Base-by-base conservation (phyloP, 2,888 invertebrate genomes). In the Noctua comes region DNA sequence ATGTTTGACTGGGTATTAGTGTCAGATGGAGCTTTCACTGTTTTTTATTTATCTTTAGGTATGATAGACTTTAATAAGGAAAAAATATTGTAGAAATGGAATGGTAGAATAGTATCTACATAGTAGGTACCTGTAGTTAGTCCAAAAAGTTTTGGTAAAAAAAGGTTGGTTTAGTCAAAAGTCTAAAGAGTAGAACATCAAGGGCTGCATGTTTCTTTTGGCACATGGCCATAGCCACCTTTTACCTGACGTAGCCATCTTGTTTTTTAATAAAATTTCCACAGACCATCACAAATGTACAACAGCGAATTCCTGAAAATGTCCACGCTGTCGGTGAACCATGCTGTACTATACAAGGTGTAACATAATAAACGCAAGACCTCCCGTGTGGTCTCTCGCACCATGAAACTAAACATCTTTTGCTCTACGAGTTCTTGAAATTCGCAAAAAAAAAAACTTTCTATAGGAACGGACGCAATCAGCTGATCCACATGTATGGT, bases 1-100 rank as follows among this genome's bases (percentile, higher is more conserved):
- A 66, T 68, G 54, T 74, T 48, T 31, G 82, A 81, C 66, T 40
- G 24, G 27, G 77, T 51, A 71, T 83, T 83, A 83, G 66, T 83
- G 83, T 70, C 66, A 59, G 64, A 48, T 11, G 66, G 69, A 75
- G 69, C 57, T 82, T 66, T 80, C 18, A 66, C 59, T 31, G n/a
- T 13, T 59, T 66, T 40, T 27, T 54, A 64, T 54, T 70, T 70
- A 70, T 51, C 16, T 80, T 3, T 62, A 36, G 24, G 13, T n/a
- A 54, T 10, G 18, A 11, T n/a, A n/a, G 59, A 66, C 18, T 6
- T 13, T 43, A 43, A 43, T 46, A 4, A 46, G 46, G 13, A 46
- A 46, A 57, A 57, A n/a, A 7, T 8, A 21, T 21, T 8, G 5
- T n/a, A 18, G 27, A 24, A 54, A 72, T 36, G n/a, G 18, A 36